Percentiles rank a stretch among this genome's conserved stretches.
Conservation (phyloP, 2,113 vertebrate genomes). For the Mystacornis crossleyi region DNA sequence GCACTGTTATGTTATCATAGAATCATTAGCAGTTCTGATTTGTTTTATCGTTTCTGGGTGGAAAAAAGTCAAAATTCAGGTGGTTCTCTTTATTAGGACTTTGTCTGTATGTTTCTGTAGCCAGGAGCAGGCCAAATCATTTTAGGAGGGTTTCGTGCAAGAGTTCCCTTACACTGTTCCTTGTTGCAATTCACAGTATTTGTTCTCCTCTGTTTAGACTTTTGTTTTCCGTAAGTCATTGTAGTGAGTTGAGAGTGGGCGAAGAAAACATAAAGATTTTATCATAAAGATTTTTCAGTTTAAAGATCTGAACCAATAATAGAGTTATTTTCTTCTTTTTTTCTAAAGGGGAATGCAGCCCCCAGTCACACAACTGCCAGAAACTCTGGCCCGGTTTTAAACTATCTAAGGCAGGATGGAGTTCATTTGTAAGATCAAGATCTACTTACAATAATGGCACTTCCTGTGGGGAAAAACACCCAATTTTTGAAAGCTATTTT, state of each 20-base stretch:
- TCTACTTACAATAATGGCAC: slow-evolving; percentile 8
- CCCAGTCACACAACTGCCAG: neutral
- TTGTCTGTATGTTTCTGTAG: neutral
- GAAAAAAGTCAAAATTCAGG: neutral
- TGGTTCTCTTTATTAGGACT: neutral
- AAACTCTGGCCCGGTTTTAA: neutral
- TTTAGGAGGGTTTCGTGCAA: neutral
- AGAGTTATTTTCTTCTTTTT: neutral
- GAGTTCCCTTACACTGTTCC: neutral
- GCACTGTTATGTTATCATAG: neutral
- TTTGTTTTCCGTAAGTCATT: neutral
- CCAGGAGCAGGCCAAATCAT: neutral
- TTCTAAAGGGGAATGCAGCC: neutral
- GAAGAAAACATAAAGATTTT: neutral
- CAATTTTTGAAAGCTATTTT: slow-evolving; percentile 34
- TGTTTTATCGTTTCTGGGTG: neutral
- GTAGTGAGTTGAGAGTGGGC: neutral
- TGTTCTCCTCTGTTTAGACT: neutral
- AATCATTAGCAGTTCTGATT: neutral
- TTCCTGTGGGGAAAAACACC: slow-evolving; percentile 17
- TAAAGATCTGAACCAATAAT: neutral
- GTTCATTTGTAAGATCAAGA: slow-evolving; percentile 20
- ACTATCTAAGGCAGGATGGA: neutral
- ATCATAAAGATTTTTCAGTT: neutral
- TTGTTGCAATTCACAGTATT: neutral